Base-by-base conservation (phyloP, 2,113 vertebrate genomes). In the Phoxinus phoxinus region DNA sequence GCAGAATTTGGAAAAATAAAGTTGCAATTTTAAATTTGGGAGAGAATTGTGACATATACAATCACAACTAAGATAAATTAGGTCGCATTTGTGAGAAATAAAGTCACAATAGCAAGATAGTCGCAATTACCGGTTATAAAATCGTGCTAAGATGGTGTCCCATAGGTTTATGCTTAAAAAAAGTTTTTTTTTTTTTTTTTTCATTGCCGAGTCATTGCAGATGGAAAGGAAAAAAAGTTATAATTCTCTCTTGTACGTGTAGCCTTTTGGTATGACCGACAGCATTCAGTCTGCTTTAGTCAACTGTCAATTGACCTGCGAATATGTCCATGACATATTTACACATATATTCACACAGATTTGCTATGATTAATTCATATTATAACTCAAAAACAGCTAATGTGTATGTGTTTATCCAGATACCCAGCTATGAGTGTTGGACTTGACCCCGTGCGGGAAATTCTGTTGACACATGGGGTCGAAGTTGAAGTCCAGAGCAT, bases 401-500 rank as follows among this genome's bases (percentile, higher is more conserved):
- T 88, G 86, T 83, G 30, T 65, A 46, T 61, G 30, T 46, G 69
- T 72, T 44, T 89, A 99, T 89, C 98, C 96, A 51, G 98, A 98
- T 91, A 98, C 97, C 98, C 98, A 99, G 94, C 95, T 98, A 86
- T 98, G 97, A 67, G 97, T 96, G 84, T 95, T 97, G 23, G 96
- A 96, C 94, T 98, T 98, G 90, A 98, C 96, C 53, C 96, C 95
- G 89, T 97, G 96, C 1, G 96, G 92, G 94, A 98, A 99, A 91
- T 95, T 96, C 94, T 98, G 97, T 91, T 96, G 93, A 88, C 94
- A 93, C 89, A 97, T 93, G 61, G 93, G 96, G 93, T 99, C 98
- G 92, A 99, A 99, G 92, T 98, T 99, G 94, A 99, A 99, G 95
- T 99, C 98, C 93, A 99, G 94, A 0, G 95, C 96, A 51, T 97